A percentile compares a stretch with the other conserved stretches of the same genome.
phyloP scores from a whole-genome alignment of 1,140 invertebrate species.

The Periplaneta americana region DNA sequence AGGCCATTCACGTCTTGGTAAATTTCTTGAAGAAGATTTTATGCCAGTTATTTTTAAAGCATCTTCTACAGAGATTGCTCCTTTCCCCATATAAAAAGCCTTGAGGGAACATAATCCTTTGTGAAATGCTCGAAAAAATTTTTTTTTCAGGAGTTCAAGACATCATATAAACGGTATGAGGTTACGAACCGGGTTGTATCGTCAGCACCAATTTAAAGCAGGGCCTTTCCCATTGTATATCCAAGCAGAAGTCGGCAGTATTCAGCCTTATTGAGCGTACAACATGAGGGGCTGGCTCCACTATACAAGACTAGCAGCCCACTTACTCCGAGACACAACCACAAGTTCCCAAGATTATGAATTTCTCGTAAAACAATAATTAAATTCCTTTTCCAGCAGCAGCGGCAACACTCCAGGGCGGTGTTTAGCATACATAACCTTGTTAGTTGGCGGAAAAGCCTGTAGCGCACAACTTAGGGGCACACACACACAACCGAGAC shows the following conservation, averaged over 20 bases:
- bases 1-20: background rate
- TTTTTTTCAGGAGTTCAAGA: background rate
- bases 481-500: background rate
- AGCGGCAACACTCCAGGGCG: background rate
- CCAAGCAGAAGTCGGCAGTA: background rate
- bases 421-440: slow-evolving; percentile 17
- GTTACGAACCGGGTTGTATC: background rate
- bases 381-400: slow-evolving; percentile 18
- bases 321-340: background rate
- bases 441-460: slow-evolving; percentile 3
- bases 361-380: slow-evolving; percentile 20
- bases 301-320: background rate
- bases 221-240: background rate
- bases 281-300: background rate
- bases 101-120: background rate
- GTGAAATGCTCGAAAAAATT: background rate
- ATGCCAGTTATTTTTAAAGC: background rate
- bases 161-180: background rate
- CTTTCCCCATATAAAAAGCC: background rate
- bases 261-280: background rate
- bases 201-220: background rate
- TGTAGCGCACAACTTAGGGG: background rate
- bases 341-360: slow-evolving; percentile 17
- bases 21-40: background rate
- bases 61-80: background rate